These are phyloP conservation scores for Stichopus horrens DNA, from an alignment of 53 echinoderm and acorn worm species.

Conservation along the genomic window DNA sequence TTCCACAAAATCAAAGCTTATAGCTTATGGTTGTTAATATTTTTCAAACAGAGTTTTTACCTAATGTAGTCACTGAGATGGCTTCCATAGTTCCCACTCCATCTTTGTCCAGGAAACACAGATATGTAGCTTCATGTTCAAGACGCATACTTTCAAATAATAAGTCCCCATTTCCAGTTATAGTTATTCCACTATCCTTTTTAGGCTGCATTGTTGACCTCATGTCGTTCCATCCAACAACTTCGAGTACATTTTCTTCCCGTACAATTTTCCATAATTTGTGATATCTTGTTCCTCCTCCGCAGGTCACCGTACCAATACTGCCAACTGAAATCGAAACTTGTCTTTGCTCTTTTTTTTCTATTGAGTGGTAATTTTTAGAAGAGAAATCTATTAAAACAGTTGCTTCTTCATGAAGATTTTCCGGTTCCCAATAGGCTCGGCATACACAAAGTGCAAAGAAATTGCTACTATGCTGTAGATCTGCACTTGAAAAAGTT, in stretches of 20 bases:
- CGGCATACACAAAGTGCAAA: neutral
- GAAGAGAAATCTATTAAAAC: neutral
- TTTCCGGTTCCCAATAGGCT: neutral
- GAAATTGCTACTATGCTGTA: neutral
- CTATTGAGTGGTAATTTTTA: neutral
- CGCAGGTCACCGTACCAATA: neutral
- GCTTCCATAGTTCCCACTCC: neutral
- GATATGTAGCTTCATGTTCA: neutral
- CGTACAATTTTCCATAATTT: neutral
- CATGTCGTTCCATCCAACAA: neutral
- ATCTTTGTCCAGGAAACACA: neutral
- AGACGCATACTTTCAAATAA: neutral
- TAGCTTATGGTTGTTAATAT: no score
- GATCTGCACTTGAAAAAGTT: neutral
- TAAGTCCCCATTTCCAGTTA: neutral
- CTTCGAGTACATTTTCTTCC: neutral
- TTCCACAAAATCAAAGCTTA: no score
- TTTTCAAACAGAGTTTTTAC: neutral
- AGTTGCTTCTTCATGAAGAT: neutral
- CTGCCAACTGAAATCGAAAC: neutral
- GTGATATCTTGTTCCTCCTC: rapidly evolving
- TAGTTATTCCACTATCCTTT: neutral
- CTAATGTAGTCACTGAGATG: neutral
- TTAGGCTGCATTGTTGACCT: neutral
- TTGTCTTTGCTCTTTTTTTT: neutral